Conservation (phyloP, 2,113 vertebrate species). For the Trichechus manatus region DNA sequence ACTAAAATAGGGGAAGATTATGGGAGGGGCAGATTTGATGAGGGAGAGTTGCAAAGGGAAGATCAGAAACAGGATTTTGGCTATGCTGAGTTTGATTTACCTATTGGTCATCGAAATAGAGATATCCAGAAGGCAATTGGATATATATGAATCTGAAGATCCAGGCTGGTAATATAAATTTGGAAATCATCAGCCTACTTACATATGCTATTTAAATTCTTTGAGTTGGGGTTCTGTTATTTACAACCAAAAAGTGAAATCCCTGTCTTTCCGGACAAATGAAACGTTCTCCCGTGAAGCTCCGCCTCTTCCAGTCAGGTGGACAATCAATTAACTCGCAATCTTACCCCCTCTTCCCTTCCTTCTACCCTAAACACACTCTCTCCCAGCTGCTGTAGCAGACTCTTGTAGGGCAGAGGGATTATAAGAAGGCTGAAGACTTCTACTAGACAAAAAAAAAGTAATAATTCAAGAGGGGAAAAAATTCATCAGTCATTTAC, state of each 20-base stretch:
- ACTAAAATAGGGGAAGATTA: neutral
- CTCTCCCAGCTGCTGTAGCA: neutral
- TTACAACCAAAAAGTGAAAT: slow-evolving; percentile 23
- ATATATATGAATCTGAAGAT: neutral
- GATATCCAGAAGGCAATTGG: neutral
- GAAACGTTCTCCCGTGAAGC: neutral
- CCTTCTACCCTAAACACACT: neutral
- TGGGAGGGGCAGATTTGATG: neutral
- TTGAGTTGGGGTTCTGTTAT: slow-evolving; percentile 13
- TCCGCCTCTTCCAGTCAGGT: neutral
- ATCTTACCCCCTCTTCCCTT: neutral
- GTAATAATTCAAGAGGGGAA: slow-evolving; percentile 3
- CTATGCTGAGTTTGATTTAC: neutral
- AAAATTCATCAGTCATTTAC: slow-evolving; percentile 7
- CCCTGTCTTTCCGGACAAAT: slow-evolving; percentile 2
- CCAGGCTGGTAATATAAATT: neutral
- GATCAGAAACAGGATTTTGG: neutral
- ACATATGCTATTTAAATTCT: neutral
- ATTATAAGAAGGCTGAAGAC: neutral
- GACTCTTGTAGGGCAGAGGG: neutral
- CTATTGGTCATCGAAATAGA: neutral
- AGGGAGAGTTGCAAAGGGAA: neutral
- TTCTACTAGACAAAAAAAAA: slow-evolving; percentile 5
- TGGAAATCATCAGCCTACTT: neutral
- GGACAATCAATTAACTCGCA: neutral